These are phyloP conservation scores for Drosophila hawaiiensis DNA, from an alignment of 2,888 invertebrate genomes.

Conservation along the genomic window DNA sequence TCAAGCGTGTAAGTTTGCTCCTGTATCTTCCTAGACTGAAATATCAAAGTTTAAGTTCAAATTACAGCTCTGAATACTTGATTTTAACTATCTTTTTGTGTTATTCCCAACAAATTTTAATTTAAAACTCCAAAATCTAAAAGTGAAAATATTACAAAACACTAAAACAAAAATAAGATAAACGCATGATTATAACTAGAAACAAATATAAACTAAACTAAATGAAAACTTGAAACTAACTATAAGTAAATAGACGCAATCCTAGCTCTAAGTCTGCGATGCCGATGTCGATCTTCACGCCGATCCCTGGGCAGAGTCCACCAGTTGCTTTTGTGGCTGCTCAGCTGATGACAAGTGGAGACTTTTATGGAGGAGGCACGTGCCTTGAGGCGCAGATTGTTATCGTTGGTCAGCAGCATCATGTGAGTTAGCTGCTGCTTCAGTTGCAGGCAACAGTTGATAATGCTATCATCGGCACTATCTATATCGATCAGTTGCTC, in stretches of 20 bases:
- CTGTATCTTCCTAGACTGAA: too few relatives aligned
- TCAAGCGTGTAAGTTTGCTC: too few relatives aligned
- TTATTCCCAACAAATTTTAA: neutral
- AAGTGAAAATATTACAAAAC: neutral
- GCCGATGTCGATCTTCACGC: neutral
- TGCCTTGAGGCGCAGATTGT: slow-evolving; percentile 86
- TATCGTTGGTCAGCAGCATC: slow-evolving; percentile 86
- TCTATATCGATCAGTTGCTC: slow-evolving; percentile 83
- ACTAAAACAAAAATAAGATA: too few relatives aligned
- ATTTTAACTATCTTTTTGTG: too few relatives aligned
- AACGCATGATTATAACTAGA: neutral
- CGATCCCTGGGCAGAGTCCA: slow-evolving; percentile 14
- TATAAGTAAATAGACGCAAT: neutral
- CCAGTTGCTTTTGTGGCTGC: slow-evolving; percentile 9
- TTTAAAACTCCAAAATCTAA: neutral
- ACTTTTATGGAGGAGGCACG: slow-evolving; percentile 84
- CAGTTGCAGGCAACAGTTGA: slow-evolving; percentile 86
- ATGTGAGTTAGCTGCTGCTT: slow-evolving; percentile 80
- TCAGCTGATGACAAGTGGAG: slow-evolving; percentile 75
- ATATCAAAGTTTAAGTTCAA: too few relatives aligned
- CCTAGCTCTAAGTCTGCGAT: neutral
- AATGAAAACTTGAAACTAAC: neutral
- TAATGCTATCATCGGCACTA: slow-evolving; percentile 86
- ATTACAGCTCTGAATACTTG: too few relatives aligned
- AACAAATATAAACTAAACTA: neutral